These are phyloP conservation scores for Remorina albescens DNA, from an alignment of 2,797 vertebrate species.

Conservation along the genomic window DNA sequence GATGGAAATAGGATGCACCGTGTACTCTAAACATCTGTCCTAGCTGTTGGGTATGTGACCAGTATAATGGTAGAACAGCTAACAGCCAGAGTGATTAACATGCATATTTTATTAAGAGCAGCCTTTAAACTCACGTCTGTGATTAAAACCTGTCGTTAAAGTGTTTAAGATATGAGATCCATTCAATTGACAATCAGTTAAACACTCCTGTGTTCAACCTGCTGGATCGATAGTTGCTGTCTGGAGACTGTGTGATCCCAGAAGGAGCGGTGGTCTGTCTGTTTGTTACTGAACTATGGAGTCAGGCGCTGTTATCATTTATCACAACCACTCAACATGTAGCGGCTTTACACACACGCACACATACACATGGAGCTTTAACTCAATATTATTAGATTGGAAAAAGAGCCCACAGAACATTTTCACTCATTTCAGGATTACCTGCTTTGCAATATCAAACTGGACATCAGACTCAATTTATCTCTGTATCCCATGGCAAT, in stretches of 20 bases:
- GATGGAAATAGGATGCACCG: background rate
- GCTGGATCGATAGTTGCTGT: slow-evolving; percentile 57
- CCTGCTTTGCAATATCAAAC: slow-evolving; percentile 59
- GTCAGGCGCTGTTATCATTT: slow-evolving; percentile 35
- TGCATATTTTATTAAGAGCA: background rate
- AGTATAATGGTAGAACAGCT: background rate
- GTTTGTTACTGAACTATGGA: slow-evolving; percentile 24
- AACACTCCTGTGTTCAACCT: slow-evolving; percentile 28
- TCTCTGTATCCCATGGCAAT: slow-evolving; percentile 63
- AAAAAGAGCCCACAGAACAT: slow-evolving; percentile 34
- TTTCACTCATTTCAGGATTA: slow-evolving; percentile 50
- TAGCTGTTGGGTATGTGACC: background rate
- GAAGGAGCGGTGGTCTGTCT: background rate
- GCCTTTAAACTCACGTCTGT: background rate
- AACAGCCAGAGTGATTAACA: background rate
- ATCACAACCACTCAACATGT: slow-evolving; percentile 22
- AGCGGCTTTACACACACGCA: background rate
- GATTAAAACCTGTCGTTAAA: slow-evolving; percentile 27
- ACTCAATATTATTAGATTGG: slow-evolving; percentile 34
- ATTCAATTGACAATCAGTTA: slow-evolving; percentile 49
- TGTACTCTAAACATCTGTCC: background rate
- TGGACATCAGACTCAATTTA: slow-evolving; percentile 59
- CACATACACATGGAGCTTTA: slow-evolving; percentile 9
- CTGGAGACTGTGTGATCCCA: slow-evolving; percentile 35
- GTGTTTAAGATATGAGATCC: slow-evolving; percentile 9